Conservation (phyloP, 2,113 vertebrate genomes). For the Otolemur garnettii region DNA sequence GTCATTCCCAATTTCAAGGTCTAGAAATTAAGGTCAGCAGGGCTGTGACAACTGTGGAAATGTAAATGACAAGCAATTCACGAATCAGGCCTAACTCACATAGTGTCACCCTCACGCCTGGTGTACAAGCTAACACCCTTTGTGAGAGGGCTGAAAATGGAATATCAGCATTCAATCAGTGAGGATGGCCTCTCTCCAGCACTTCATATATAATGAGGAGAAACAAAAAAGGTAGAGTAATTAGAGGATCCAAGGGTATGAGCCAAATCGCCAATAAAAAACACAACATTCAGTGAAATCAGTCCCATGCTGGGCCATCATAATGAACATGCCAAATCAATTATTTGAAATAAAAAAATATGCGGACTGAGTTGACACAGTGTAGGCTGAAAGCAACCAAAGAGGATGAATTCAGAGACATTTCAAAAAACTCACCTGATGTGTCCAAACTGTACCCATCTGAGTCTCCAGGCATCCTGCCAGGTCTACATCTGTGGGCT, state of each 20-base stretch:
- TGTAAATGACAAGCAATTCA: neutral
- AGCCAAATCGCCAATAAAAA: conserved; percentile 43
- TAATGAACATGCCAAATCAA: conserved; percentile 34
- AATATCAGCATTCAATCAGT: neutral
- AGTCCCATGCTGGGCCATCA: neutral
- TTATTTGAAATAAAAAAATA: neutral
- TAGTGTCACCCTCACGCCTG: neutral
- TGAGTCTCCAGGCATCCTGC: neutral
- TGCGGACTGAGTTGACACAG: neutral
- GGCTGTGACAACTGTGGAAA: conserved; percentile 19
- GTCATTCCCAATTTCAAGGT: conserved; percentile 21
- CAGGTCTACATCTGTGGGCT: neutral
- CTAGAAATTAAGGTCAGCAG: neutral
- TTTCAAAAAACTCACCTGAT: neutral
- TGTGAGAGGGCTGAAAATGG: neutral
- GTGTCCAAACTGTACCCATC: neutral
- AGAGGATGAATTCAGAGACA: neutral
- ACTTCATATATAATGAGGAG: neutral
- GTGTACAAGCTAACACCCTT: neutral
- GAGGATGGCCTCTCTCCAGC: neutral
- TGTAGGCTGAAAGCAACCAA: neutral
- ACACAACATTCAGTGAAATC: conserved; percentile 4
- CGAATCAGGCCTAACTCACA: neutral
- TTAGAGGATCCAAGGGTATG: neutral
- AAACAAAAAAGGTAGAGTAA: conserved; percentile 34